Percentiles rank a stretch among this genome's conserved stretches.
Evolutionary conservation across 2,113 vertebrate genomes (phyloP).

Genomic region (Heliornis fulica): DNA sequence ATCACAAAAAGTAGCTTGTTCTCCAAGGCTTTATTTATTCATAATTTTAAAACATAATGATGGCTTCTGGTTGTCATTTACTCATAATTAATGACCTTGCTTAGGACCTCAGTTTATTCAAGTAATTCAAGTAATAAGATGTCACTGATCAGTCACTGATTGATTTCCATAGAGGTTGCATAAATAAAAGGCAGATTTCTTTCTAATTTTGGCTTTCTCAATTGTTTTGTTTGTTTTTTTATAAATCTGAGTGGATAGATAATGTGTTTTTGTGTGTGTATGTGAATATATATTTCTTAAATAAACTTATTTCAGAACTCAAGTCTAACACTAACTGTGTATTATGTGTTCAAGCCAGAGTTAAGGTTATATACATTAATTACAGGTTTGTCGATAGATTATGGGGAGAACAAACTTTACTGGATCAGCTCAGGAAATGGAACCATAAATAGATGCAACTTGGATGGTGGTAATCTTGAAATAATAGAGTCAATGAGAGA

Average conservation of each 20-base stretch:
- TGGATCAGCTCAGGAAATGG: constrained; percentile 98
- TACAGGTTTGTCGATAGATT: constrained; percentile 95
- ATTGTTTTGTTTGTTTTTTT: background rate
- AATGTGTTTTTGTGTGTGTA: accelerated
- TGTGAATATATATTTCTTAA: background rate
- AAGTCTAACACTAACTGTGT: background rate
- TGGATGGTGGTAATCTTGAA: constrained; percentile 92
- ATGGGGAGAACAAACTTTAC: constrained; percentile 91
- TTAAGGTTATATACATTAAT: constrained; percentile 62
- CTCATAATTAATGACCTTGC: background rate
- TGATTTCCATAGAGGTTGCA: background rate
- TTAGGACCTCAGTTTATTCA: background rate
- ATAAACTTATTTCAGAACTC: background rate
- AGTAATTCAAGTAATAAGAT: background rate
- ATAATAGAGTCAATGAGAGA: constrained; percentile 93
- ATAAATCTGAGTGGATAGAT: background rate
- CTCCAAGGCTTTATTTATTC: background rate
- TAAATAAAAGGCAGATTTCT: background rate
- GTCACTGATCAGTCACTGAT: background rate
- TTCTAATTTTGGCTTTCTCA: background rate
- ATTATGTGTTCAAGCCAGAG: background rate
- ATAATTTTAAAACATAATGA: background rate
- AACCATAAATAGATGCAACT: constrained; percentile 96
- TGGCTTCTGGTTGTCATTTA: background rate
- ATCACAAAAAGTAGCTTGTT: background rate